Evolutionary conservation across 2,888 invertebrate genomes (phyloP).

Genomic region (Dromius quadrimaculatus): DNA sequence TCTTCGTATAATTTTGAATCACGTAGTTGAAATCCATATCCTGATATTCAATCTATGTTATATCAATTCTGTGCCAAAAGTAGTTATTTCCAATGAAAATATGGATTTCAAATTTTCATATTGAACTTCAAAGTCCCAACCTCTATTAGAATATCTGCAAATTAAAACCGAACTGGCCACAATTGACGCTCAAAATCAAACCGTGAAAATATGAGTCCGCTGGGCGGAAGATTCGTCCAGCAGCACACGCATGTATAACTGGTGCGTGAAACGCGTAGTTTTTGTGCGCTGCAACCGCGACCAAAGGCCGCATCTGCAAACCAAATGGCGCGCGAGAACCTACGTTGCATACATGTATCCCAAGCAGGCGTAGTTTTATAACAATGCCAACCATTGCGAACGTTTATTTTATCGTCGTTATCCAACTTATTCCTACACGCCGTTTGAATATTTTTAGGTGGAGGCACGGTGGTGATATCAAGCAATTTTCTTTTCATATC

Average conservation of each 20-base stretch:
- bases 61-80: neutral
- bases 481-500: too few relatives aligned
- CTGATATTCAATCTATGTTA: neutral
- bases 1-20: neutral
- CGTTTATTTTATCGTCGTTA: conserved; percentile 26
- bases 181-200: conserved; percentile 23
- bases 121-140: conserved; percentile 3
- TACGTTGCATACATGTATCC: conserved; percentile 57
- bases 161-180: conserved; percentile 18
- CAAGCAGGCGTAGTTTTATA: conserved; percentile 55
- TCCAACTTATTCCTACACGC: conserved; percentile 14
- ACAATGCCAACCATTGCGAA: conserved; percentile 40
- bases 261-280: conserved; percentile 56
- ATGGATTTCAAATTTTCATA: conserved; percentile 14
- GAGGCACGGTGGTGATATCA: too few relatives aligned
- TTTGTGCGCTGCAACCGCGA: conserved; percentile 57
- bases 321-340: conserved; percentile 57
- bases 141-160: neutral
- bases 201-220: conserved; percentile 31
- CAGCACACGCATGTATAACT: conserved; percentile 52
- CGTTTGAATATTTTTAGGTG: conserved; percentile 11
- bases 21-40: too few relatives aligned
- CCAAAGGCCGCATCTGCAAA: conserved; percentile 58
- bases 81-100: too few relatives aligned
- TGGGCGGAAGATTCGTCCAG: conserved; percentile 6